These are phyloP conservation scores for Ashinkailepas kermadecensis DNA, from an alignment of 2,888 invertebrate species.

Conservation along the genomic window DNA sequence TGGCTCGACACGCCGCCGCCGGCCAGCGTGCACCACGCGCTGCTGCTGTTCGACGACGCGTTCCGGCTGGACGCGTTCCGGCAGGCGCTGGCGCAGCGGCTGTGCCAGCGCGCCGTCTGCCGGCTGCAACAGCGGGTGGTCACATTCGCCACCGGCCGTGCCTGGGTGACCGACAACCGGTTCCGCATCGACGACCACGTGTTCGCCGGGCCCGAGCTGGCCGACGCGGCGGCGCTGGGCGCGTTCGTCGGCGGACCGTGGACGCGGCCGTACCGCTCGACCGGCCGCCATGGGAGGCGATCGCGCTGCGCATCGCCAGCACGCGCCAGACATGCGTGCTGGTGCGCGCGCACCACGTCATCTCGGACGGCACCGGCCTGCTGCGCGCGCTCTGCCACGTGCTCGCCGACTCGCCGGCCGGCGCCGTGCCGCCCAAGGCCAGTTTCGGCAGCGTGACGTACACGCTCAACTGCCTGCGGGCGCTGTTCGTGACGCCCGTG, in stretches of 20 bases:
- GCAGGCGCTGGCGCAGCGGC: conserved; percentile 44
- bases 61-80: conserved; percentile 44
- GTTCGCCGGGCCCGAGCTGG: conserved; percentile 41
- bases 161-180: conserved; percentile 46
- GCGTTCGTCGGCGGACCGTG: conserved; percentile 43
- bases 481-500: conserved; percentile 47
- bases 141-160: conserved; percentile 43
- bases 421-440: conserved; percentile 40
- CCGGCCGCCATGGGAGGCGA: conserved; percentile 49
- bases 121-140: conserved; percentile 46
- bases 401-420: conserved; percentile 39
- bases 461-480: conserved; percentile 44
- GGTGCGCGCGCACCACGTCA: conserved; percentile 45
- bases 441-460: conserved; percentile 43
- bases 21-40: conserved; percentile 42
- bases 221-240: conserved; percentile 37
- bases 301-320: conserved; percentile 45
- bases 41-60: conserved; percentile 46
- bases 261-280: conserved; percentile 42
- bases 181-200: conserved; percentile 49
- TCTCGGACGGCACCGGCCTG: conserved; percentile 49
- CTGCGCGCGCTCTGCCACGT: conserved; percentile 39
- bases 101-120: conserved; percentile 38
- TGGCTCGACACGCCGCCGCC: conserved; percentile 42
- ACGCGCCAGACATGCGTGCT: conserved; percentile 40